Percentiles rank a stretch among this genome's conserved stretches.
These are phyloP conservation scores for Canis aureus DNA, from an alignment of 2,113 vertebrate species.

Conservation along the genomic window DNA sequence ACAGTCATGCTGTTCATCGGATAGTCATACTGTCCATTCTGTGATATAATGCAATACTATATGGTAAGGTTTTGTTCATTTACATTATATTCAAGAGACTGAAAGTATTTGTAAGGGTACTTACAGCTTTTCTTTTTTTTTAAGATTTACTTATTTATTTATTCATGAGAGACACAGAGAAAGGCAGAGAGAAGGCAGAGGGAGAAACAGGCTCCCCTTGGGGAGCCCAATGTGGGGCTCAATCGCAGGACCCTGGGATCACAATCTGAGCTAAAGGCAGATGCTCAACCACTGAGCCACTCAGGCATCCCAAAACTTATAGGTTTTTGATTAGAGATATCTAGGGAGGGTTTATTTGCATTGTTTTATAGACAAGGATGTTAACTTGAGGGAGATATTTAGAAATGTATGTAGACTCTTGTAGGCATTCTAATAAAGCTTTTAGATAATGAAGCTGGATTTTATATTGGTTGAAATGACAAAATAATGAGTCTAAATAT, in stretches of 20 bases:
- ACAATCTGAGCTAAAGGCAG: no score
- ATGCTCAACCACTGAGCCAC: no score
- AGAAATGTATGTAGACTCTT: conserved; percentile 13
- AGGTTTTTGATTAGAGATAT: not conserved
- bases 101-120: not conserved
- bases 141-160: no score
- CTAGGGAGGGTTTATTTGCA: not conserved
- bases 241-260: no score
- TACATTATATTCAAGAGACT: not conserved
- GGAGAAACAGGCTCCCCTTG: no score
- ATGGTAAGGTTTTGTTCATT: not conserved
- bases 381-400: conserved; percentile 17
- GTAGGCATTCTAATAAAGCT: conserved; percentile 20
- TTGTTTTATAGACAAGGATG: conserved; percentile 6
- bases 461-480: conserved; percentile 9
- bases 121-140: no score
- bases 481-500: conserved; percentile 18
- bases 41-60: not conserved
- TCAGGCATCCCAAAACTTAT: no score
- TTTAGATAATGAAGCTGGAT: conserved; percentile 1
- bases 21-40: not conserved
- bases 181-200: no score
- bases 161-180: no score
- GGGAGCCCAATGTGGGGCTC: no score
- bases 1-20: no score